Evolutionary conservation across 2,888 invertebrate species (phyloP).

Genomic region (Agapostemon virescens): DNA sequence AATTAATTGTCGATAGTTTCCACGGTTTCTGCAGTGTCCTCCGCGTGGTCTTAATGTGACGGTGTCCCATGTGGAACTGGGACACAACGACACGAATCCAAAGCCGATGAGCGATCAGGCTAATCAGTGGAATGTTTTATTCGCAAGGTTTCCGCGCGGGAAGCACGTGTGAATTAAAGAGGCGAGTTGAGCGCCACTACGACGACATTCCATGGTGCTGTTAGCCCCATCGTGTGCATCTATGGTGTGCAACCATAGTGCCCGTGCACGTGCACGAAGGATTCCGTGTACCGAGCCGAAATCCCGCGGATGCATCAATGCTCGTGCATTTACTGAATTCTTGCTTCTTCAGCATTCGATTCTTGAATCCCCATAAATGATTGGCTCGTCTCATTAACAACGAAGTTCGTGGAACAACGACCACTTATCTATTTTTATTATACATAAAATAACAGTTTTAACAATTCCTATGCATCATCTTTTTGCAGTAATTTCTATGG

Average conservation of each 20-base stretch:
- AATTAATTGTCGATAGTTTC: not conserved
- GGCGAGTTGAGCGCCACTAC: conserved; percentile 80
- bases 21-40: not conserved
- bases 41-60: not conserved
- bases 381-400: too few species aligned
- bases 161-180: conserved; percentile 77
- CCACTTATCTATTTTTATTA: too few species aligned
- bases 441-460: too few species aligned
- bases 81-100: not conserved
- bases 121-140: conserved; percentile 24
- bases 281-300: conserved; percentile 36
- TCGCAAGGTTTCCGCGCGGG: conserved; percentile 4
- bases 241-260: conserved; percentile 64
- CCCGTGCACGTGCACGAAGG: conserved; percentile 69
- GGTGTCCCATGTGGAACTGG: conserved; percentile 12
- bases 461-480: too few species aligned
- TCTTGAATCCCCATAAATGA: too few species aligned
- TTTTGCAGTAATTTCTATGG: too few species aligned
- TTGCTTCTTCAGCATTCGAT: not conserved
- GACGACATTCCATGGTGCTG: conserved; percentile 79
- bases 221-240: conserved; percentile 72
- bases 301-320: conserved; percentile 38
- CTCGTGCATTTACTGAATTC: conserved; percentile 33
- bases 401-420: too few species aligned
- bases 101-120: conserved; percentile 23